Evolutionary conservation across 2,797 vertebrate genomes (phyloP).

Genomic region (Phrynocephalus vlangalii): DNA sequence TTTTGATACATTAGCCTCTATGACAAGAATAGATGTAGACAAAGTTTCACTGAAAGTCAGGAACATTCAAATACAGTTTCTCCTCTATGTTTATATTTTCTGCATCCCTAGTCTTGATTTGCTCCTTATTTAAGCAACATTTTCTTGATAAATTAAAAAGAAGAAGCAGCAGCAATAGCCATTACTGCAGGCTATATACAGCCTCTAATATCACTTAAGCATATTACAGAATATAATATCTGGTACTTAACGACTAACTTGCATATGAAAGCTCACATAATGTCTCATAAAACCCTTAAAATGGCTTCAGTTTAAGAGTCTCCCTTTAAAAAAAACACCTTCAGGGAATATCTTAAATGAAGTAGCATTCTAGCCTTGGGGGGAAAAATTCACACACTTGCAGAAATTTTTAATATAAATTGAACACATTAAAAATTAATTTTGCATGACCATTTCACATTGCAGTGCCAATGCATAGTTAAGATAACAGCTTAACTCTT

Average conservation of each 20-base stretch:
- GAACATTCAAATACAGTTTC: conserved; percentile 69
- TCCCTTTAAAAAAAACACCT: conserved; percentile 86
- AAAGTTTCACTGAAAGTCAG: conserved; percentile 56
- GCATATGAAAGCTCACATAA: conserved; percentile 93
- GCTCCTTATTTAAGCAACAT: conserved; percentile 85
- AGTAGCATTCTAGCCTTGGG: conserved; percentile 84
- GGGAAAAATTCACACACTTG: conserved; percentile 86
- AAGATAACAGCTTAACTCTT: conserved; percentile 86
- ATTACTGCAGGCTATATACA: conserved; percentile 88
- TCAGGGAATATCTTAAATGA: conserved; percentile 91
- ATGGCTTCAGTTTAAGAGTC: conserved; percentile 87
- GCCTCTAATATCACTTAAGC: conserved; percentile 89
- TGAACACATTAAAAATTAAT: conserved; percentile 89
- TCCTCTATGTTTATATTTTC: conserved; percentile 80
- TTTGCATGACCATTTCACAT: conserved; percentile 89
- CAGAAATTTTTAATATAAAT: conserved; percentile 90
- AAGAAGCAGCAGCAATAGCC: conserved; percentile 83
- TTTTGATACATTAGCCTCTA: conserved; percentile 38
- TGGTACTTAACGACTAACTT: conserved; percentile 95
- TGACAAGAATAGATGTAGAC: conserved; percentile 50
- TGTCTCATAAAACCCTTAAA: conserved; percentile 92
- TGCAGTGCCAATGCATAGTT: conserved; percentile 84
- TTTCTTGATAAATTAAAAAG: conserved; percentile 86
- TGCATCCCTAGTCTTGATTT: conserved; percentile 79
- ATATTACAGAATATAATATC: conserved; percentile 95